Evolutionary conservation across 2,888 invertebrate species (phyloP), one percentile per base, ranked within the genome.

Genomic region (Strigamia maritima): DNA sequence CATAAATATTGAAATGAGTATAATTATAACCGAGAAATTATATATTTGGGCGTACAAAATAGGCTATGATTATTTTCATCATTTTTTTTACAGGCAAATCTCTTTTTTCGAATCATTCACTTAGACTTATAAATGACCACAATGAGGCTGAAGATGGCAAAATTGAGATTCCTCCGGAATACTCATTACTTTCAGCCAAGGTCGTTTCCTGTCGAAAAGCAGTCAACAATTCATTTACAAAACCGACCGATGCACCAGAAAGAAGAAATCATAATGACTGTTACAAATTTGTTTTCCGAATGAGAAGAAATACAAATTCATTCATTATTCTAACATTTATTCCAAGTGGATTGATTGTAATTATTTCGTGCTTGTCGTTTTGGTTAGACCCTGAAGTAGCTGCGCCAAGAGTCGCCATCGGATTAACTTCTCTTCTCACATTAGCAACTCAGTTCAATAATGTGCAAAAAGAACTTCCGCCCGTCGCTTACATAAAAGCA

Each of bases 401-500:
- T 16, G 70, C 70, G 14, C 70, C 70, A 28, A 24, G 70, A 70
- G 26, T 70, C 12, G 70, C 70, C 2, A 14, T 70, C 8, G 70
- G 70, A 28, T 28, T 70, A 6, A 70, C 70, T 12, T 70, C 70
- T 12, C 14, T 70, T 1, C 28, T 70, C 26, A 70, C 70, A 16
- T n/a, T 70, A 70, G 70, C 70, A 70, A 70, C 70, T 70, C 70
- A 70, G 26, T 70, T 70, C 28, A 70, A 70, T 14, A 70, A 3
- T 28, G 28, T 14, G 14, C 70, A 70, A n/a, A 70, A 10, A 70
- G 70, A 70, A 16, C 28, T 70, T 28, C 70, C 70, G 3, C 70
- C 70, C 16, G 70, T 70, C 7, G 12, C 70, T 0, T 70, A 70
- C 70, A 28, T 70, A 12, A 70, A 70, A 26, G 70, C 70, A 12